phyloP scores from a whole-genome alignment of 2,113 vertebrate species.

The Pachypanchax playfairii region DNA sequence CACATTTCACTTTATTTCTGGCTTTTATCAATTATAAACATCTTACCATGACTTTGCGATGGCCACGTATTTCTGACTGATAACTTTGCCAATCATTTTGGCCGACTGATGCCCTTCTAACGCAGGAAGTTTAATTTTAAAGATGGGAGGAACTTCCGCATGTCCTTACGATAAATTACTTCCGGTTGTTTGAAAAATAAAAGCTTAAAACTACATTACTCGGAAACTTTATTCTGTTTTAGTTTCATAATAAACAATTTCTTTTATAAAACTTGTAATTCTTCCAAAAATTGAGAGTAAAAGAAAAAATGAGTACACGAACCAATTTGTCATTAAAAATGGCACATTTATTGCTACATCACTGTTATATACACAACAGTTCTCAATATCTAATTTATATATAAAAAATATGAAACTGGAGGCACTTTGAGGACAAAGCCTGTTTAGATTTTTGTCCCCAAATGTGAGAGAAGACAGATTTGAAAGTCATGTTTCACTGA shows the following conservation, averaged over 20 bases:
- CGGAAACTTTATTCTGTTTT: no score
- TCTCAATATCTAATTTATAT: constrained; percentile 87
- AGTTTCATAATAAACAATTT: no score
- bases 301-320: constrained; percentile 67
- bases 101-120: background rate
- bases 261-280: no score
- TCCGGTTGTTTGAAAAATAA: constrained; percentile 33
- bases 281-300: no score
- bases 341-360: constrained; percentile 96
- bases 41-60: constrained; percentile 85
- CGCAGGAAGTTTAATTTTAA: background rate
- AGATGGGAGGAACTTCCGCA: constrained; percentile 22
- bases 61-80: constrained; percentile 81
- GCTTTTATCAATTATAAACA: background rate
- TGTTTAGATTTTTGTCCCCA: constrained; percentile 83
- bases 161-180: background rate
- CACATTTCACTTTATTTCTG: background rate
- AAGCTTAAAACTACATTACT: background rate
- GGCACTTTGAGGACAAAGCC: constrained; percentile 83
- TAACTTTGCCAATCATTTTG: constrained; percentile 75
- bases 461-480: constrained; percentile 70
- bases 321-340: constrained; percentile 85
- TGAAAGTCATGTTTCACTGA: constrained; percentile 57
- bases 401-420: constrained; percentile 87
- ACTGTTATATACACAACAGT: constrained; percentile 94